phyloP scores from a whole-genome alignment of 2,797 vertebrate species.

The Alosa sapidissima region DNA sequence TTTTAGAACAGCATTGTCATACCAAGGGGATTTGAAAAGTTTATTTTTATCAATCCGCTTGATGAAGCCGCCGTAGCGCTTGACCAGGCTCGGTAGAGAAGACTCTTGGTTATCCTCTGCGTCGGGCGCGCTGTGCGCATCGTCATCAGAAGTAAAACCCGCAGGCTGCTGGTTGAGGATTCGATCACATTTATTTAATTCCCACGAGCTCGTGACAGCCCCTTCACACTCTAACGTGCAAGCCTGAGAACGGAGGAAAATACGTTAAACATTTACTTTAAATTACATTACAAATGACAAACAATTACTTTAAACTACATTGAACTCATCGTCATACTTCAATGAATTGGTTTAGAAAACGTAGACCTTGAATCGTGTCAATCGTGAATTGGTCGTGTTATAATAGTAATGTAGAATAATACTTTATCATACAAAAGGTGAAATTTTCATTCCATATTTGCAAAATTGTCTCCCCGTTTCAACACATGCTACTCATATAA shows the following conservation, averaged over 20 bases:
- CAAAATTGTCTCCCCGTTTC: background rate
- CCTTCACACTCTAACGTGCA: slow-evolving; percentile 85
- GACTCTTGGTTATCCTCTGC: slow-evolving; percentile 58
- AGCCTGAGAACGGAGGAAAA: slow-evolving; percentile 68
- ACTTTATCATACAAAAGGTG: background rate
- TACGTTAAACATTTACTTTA: background rate
- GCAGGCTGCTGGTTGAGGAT: slow-evolving; percentile 32
- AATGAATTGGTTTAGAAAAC: background rate
- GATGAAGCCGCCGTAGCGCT: slow-evolving; percentile 75
- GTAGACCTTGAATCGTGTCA: background rate
- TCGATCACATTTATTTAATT: slow-evolving; percentile 73
- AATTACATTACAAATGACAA: too few relatives aligned
- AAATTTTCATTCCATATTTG: background rate
- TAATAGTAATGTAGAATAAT: background rate
- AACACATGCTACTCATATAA: background rate
- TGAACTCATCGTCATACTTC: background rate
- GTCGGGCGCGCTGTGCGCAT: slow-evolving; percentile 30
- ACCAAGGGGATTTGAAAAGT: slow-evolving; percentile 69
- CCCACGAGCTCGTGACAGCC: slow-evolving; percentile 56
- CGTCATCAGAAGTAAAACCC: slow-evolving; percentile 48
- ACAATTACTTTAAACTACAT: background rate
- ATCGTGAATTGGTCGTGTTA: background rate
- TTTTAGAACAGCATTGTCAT: slow-evolving; percentile 71
- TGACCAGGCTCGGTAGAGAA: slow-evolving; percentile 58
- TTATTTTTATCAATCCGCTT: slow-evolving; percentile 82